phyloP scores from a whole-genome alignment of 2,113 vertebrate genomes.

The Rhegmatorhina hoffmannsi region DNA sequence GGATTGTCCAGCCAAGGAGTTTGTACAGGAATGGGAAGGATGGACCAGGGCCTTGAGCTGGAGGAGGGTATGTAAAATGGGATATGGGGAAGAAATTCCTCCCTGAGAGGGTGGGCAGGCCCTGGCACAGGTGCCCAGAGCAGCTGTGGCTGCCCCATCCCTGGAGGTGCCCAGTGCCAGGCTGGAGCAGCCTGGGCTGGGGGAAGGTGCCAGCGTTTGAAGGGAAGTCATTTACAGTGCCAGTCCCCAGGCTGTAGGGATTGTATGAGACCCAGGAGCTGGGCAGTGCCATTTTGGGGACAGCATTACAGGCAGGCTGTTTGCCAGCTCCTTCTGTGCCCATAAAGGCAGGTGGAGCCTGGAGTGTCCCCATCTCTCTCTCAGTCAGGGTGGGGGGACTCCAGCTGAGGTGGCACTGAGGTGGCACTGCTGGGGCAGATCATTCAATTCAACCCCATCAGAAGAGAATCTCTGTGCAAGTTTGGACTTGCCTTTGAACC shows the following conservation, averaged over 20 bases:
- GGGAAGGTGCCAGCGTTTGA: neutral
- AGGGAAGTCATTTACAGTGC: neutral
- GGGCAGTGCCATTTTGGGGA: neutral
- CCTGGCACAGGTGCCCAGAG: neutral
- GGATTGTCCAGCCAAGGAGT: neutral
- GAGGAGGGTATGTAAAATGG: neutral
- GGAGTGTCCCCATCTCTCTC: rapidly evolving
- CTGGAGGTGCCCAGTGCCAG: neutral
- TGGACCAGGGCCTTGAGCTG: no score
- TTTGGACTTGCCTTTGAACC: neutral
- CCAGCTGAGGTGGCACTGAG: neutral
- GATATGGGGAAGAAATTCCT: neutral
- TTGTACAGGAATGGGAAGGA: neutral
- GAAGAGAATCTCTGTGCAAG: neutral
- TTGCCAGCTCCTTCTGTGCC: neutral
- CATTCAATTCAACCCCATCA: neutral
- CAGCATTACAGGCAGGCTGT: neutral
- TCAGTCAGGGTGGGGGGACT: neutral
- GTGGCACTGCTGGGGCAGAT: neutral
- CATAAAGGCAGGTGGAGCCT: neutral
- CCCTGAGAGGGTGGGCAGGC: neutral
- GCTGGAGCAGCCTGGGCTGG: neutral
- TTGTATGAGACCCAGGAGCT: neutral
- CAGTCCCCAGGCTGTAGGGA: neutral
- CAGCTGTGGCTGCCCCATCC: neutral